Base-by-base conservation (phyloP, 1,140 invertebrate genomes). In the Frieseomelitta varia region DNA sequence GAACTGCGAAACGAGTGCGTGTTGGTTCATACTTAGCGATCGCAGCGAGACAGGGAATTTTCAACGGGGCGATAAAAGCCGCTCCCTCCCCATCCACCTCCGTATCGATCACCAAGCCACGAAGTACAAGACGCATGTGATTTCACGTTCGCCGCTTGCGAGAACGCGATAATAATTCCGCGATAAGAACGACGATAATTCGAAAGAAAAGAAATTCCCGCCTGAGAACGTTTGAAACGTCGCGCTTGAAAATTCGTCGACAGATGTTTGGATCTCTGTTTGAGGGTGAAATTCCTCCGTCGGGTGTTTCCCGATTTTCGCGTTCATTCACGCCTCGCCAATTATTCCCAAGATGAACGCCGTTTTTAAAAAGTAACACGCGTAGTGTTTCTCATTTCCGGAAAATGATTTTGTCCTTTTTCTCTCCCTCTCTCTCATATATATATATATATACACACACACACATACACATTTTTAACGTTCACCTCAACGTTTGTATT, bases 31-130 rank as follows among this genome's bases (percentile, higher is more conserved):
- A 30, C 2, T 30, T n/a, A n/a, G 55, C 68, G 79, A 81, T 73
- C 69, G 67, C 69, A 51, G 24, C 78, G 78, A 72, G 55, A 61
- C 34, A n/a, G 51, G 24, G 19, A 51, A 56, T 55, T 68, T 39
- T 53, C 27, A 24, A 24, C 27, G 58, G 30, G 39, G 17, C 4
- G 51, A 69, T 24, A 30, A 30, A 30, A 39, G 12, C 17, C 39
- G 6, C 39, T 8, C 10, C 39, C 39, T 8, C 39, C 39, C 39
- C 39, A 2, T 4, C 34, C 39, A 6, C 4, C 17, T 2, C 2
- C 4, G 61, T 65, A 30, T 67, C 63, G 63, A 19, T 67, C 63
- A 8, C 2, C n/a, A 15, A 27, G 61, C 14, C 61, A 39, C 34
- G 34, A 39, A 39, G 61, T n/a, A n/a, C n/a, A 30, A 30, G 47